Evolutionary conservation across 1,140 invertebrate species (phyloP).

Genomic region (Eufriesea mexicana): DNA sequence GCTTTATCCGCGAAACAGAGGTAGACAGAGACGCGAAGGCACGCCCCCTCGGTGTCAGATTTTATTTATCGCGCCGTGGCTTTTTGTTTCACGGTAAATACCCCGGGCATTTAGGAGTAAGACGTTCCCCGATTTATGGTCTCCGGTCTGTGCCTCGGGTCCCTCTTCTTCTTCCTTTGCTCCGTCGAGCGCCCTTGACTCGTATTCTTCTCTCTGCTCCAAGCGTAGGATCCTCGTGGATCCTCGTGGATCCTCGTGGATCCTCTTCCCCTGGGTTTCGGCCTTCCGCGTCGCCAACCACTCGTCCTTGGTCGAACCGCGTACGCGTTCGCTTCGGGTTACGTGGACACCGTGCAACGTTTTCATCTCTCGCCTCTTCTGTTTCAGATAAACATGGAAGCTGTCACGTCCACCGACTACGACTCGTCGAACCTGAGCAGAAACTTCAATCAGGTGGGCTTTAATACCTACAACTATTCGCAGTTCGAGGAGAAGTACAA

Average conservation of each 20-base stretch:
- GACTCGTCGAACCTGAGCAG: slow-evolving; percentile 73
- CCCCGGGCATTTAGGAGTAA: slow-evolving; percentile 71
- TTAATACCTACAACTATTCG: slow-evolving; percentile 77
- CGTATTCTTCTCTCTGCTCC: neutral
- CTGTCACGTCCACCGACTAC: slow-evolving; percentile 79
- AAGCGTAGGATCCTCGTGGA: neutral
- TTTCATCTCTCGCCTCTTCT: neutral
- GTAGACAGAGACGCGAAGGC: slow-evolving; percentile 35
- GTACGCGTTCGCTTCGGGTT: neutral
- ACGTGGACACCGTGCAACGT: neutral
- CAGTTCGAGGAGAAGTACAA: slow-evolving; percentile 77
- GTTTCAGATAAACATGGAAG: slow-evolving; percentile 81
- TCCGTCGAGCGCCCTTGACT: slow-evolving; percentile 29
- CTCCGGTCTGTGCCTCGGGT: slow-evolving; percentile 54
- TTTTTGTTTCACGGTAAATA: slow-evolving; percentile 74
- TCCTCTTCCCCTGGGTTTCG: too few relatives aligned
- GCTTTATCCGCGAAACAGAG: slow-evolving; percentile 54
- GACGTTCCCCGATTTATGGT: slow-evolving; percentile 74
- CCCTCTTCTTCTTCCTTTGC: slow-evolving; percentile 57
- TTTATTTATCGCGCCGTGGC: slow-evolving; percentile 70
- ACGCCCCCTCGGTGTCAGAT: slow-evolving; percentile 69
- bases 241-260: neutral
- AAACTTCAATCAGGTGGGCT: slow-evolving; percentile 76
- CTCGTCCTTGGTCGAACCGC: neutral
- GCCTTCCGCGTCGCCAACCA: too few relatives aligned